These are phyloP conservation scores for Mus caroli DNA, from an alignment of 2,797 vertebrate genomes.

Conservation along the genomic window DNA sequence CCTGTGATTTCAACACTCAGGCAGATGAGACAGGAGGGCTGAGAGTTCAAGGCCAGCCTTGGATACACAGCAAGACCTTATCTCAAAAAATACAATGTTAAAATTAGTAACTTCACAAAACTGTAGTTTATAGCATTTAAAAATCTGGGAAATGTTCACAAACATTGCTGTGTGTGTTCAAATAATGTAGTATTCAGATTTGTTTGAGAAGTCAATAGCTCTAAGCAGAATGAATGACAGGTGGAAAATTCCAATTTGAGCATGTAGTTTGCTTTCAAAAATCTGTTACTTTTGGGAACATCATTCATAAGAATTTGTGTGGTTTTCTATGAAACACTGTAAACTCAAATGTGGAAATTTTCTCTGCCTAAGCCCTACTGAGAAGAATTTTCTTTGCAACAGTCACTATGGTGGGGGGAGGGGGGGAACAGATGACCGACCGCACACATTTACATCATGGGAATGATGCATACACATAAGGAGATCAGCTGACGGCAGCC, in stretches of 20 bases:
- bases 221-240: neutral
- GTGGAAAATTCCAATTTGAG: constrained; percentile 21
- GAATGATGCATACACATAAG: neutral
- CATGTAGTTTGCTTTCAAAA: neutral
- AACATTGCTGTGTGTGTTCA: constrained; percentile 13
- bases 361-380: neutral
- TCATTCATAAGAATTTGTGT: neutral
- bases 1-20: neutral
- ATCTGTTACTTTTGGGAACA: constrained; percentile 10
- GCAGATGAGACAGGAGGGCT: neutral
- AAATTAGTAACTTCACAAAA: neutral
- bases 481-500: neutral
- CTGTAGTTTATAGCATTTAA: neutral
- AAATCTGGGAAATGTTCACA: neutral
- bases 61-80: neutral
- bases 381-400: neutral
- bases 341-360: neutral
- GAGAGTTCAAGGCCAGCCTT: neutral
- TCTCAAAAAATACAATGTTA: neutral
- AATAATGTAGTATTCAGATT: neutral
- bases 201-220: neutral
- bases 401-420: neutral
- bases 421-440: neutral
- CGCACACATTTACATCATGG: neutral
- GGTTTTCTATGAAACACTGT: neutral